Evolutionary conservation across 2,888 invertebrate genomes (phyloP).

Genomic region (Physocephala rufipes): DNA sequence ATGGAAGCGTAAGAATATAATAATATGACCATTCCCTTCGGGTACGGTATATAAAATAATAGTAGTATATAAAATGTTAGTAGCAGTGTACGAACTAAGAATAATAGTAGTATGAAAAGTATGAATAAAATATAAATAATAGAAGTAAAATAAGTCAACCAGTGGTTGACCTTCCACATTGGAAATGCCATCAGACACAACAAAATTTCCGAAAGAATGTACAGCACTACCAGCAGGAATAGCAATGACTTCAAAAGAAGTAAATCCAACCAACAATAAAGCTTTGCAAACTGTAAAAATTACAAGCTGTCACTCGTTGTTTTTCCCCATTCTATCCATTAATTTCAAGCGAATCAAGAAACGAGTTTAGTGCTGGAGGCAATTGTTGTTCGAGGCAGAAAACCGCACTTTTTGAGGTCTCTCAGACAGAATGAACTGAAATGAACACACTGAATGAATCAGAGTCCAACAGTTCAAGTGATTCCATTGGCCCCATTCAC

Average conservation of each 20-base stretch:
- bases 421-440: too few relatives aligned
- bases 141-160: neutral
- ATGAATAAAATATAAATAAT: constrained; percentile 1
- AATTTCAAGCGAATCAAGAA: too few relatives aligned
- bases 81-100: neutral
- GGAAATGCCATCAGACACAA: neutral
- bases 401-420: too few relatives aligned
- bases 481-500: too few relatives aligned
- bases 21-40: too few relatives aligned
- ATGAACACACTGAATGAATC: too few relatives aligned
- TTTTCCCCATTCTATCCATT: too few relatives aligned
- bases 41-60: neutral
- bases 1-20: too few relatives aligned
- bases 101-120: neutral
- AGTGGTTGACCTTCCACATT: neutral
- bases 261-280: neutral
- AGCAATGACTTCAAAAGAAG: neutral
- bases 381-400: too few relatives aligned
- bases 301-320: neutral
- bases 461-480: too few relatives aligned
- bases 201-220: constrained; percentile 1
- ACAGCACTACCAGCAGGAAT: neutral
- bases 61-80: neutral
- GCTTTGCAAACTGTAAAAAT: neutral
- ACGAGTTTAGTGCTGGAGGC: neutral